A percentile compares a stretch with the other conserved stretches of the same genome.
Conservation (phyloP, 2,797 vertebrate species). For the Sebastiscus tertius region DNA sequence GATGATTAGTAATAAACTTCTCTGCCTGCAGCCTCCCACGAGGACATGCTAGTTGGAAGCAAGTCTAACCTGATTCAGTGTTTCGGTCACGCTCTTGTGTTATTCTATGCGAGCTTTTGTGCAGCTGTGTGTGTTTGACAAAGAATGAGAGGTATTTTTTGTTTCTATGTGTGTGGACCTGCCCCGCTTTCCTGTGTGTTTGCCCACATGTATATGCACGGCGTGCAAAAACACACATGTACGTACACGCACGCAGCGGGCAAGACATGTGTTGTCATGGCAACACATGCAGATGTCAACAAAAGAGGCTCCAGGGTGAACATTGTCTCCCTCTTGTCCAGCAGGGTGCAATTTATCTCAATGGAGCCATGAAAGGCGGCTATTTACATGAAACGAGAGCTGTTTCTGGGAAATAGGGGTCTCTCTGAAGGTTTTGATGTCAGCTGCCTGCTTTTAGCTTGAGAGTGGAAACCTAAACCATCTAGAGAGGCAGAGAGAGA, state of each 20-base stretch:
- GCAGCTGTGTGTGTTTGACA: constrained; percentile 29
- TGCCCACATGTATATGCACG: constrained; percentile 25
- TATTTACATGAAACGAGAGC: constrained; percentile 77
- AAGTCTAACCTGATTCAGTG: constrained; percentile 52
- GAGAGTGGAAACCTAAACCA: constrained; percentile 78
- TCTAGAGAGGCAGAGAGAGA: constrained; percentile 43
- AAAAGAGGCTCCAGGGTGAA: constrained; percentile 61
- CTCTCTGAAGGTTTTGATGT: constrained; percentile 78
- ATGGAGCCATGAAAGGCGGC: constrained; percentile 71
- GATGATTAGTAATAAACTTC: constrained; percentile 58
- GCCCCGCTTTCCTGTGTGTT: constrained; percentile 25
- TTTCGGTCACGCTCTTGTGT: constrained; percentile 35
- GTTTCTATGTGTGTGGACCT: constrained; percentile 24
- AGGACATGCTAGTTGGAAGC: constrained; percentile 48
- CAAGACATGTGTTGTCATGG: constrained; percentile 59
- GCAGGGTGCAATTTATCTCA: constrained; percentile 76
- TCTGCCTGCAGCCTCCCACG: constrained; percentile 48
- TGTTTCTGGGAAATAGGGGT: constrained; percentile 75
- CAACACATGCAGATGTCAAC: constrained; percentile 69
- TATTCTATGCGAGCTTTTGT: constrained; percentile 42
- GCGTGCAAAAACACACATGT: constrained; percentile 27
- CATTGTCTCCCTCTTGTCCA: constrained; percentile 66
- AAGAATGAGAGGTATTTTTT: constrained; percentile 30
- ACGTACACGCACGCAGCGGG: constrained; percentile 8
- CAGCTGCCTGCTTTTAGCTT: constrained; percentile 75